Base-by-base conservation (phyloP, 2,797 vertebrate species). In the Neosilurus mollespiculum region DNA sequence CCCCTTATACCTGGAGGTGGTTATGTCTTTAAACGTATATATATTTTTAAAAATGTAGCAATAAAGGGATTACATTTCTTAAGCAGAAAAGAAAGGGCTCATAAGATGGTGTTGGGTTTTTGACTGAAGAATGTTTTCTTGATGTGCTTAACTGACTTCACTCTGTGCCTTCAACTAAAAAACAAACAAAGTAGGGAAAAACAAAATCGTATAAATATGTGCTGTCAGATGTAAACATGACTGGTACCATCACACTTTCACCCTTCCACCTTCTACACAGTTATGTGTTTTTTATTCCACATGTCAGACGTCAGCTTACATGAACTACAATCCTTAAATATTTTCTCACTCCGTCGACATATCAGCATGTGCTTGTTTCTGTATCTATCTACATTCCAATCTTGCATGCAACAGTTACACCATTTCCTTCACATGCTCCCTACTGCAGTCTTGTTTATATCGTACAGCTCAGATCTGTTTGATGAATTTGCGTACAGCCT, bases 351-450 rank as follows among this genome's bases (percentile, higher is more conserved):
- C 75, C 51, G 67, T 75, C 43, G 51, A 0, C 34, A 43, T 9
- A 43, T 56, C 9, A 51, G 26, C 43, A 43, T 51, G 24, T 37
- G 18, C 72, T 59, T 80, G 65, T 34, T 53, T n/a, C 64, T 58
- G 7, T 78, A 71, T 67, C 30, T 73, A n/a, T 69, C 14, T 69
- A 11, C 26, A 2, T 54, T 64, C 51, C 53, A 24, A 75, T 84
- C 59, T 49, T 86, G 43, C 76, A 82, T 78, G 30, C 43, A 20
- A 16, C 22, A 84, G 66, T 37, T 78, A 82, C 20, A 20, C 26
- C 59, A 10, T 5, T 37, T 62, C 59, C 79, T 82, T 73, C 81
- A 70, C n/a, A 20, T n/a, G 59, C 80, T 88, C 72, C 37, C 49
- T 67, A 81, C 78, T 79, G 67, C 67, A 72, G 51, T 49, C 51